These are phyloP conservation scores for Phengaris alcon DNA, from an alignment of 2,888 invertebrate species.

Conservation along the genomic window DNA sequence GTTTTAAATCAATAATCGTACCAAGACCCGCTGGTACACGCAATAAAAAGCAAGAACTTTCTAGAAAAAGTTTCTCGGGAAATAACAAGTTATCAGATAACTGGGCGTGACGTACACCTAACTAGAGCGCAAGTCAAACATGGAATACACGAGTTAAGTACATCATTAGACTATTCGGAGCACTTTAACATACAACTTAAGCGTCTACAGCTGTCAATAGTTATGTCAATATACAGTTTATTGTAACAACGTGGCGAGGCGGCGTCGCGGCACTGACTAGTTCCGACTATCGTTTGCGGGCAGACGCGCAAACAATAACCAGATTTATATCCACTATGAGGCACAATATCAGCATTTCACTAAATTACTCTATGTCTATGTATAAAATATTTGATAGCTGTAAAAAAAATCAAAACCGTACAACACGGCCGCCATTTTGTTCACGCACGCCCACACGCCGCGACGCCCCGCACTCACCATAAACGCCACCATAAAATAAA, in stretches of 20 bases:
- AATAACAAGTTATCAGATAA: conserved; percentile 10
- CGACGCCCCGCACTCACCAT: not conserved
- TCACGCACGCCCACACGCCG: conserved; percentile 7
- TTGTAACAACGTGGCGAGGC: conserved; percentile 51
- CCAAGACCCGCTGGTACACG: not conserved
- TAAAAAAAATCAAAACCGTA: conserved; percentile 5
- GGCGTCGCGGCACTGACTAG: conserved; percentile 42
- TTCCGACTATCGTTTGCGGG: not conserved
- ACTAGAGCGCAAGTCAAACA: conserved; percentile 34
- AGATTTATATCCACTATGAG: conserved; percentile 22
- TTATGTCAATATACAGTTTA: conserved; percentile 49
- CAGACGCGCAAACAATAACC: conserved; percentile 10
- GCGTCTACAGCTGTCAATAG: conserved; percentile 44
- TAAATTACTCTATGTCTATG: conserved; percentile 27
- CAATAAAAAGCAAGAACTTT: not conserved
- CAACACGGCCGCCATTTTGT: not conserved
- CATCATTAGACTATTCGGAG: conserved; percentile 63
- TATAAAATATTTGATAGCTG: conserved; percentile 24
- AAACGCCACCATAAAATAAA: conserved; percentile 12
- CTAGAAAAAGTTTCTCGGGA: conserved; percentile 20
- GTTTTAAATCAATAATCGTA: not conserved
- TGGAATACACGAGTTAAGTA: conserved; percentile 69
- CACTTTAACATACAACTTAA: conserved; percentile 54
- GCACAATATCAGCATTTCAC: conserved; percentile 27
- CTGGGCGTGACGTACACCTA: conserved; percentile 30